phyloP scores from a whole-genome alignment of 1,140 invertebrate species.

The Trichomalopsis sarcophagae region DNA sequence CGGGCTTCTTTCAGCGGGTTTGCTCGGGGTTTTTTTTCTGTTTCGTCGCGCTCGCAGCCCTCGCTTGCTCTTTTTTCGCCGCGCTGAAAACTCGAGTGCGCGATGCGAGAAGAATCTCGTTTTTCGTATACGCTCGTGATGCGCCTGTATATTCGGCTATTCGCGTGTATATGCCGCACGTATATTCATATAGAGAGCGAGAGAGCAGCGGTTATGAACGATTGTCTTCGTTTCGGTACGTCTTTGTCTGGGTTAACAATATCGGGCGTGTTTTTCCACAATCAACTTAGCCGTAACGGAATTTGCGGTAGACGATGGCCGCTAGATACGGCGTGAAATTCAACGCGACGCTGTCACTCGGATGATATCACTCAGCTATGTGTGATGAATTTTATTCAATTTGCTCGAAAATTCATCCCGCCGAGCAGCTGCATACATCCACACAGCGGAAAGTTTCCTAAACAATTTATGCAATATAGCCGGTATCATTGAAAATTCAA shows the following conservation, averaged over 20 bases:
- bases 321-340: background rate
- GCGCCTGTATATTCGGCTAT: background rate
- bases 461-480: background rate
- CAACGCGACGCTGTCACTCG: background rate
- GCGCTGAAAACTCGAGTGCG: too few species aligned
- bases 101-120: background rate
- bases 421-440: background rate
- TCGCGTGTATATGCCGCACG: too few species aligned
- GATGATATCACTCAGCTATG: background rate
- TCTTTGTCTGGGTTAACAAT: background rate
- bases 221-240: background rate
- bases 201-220: too few species aligned
- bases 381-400: background rate
- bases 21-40: conserved; percentile 12
- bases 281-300: background rate
- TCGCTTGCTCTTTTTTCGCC: too few species aligned
- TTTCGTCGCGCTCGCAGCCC: background rate
- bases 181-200: too few species aligned
- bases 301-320: background rate
- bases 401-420: background rate
- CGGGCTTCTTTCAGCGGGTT: conserved; percentile 1
- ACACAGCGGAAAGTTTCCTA: background rate
- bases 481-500: too few species aligned
- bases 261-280: background rate
- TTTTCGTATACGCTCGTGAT: background rate